These are phyloP conservation scores for Xanthorhoe spadicearia DNA, from an alignment of 2,888 invertebrate species.

Conservation along the genomic window DNA sequence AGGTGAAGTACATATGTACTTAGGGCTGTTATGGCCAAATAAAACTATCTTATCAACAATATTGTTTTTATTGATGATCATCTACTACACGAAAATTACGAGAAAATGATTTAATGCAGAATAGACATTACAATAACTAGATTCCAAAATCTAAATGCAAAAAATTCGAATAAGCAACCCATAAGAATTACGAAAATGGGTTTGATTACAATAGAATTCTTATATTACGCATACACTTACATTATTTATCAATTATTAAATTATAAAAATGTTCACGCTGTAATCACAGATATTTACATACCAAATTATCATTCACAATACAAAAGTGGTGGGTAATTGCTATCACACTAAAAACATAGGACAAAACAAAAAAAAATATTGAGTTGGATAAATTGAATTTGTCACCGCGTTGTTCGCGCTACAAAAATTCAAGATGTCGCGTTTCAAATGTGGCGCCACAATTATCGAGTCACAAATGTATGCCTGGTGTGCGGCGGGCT, in stretches of 20 bases:
- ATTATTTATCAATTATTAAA: slow-evolving; percentile 3
- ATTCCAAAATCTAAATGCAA: slow-evolving; percentile 24
- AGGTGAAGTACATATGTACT: too few relatives aligned
- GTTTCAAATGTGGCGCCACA: too few relatives aligned
- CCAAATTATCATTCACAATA: slow-evolving; percentile 35
- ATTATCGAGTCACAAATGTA: too few relatives aligned
- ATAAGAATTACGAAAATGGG: background rate
- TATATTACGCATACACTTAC: background rate
- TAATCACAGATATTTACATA: slow-evolving; percentile 46
- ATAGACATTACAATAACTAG: slow-evolving; percentile 16
- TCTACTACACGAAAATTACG: slow-evolving; percentile 10
- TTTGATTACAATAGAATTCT: background rate
- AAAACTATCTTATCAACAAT: slow-evolving; percentile 14
- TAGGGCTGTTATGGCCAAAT: too few relatives aligned
- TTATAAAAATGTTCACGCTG: slow-evolving; percentile 29
- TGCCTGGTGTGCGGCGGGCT: too few relatives aligned
- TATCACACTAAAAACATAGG: slow-evolving; percentile 31
- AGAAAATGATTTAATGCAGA: slow-evolving; percentile 19
- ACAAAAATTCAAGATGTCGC: too few relatives aligned
- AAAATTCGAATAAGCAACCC: slow-evolving; percentile 13
- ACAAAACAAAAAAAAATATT: slow-evolving; percentile 12
- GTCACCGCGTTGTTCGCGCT: too few relatives aligned
- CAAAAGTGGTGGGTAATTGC: slow-evolving; percentile 41
- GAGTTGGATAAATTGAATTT: slow-evolving; percentile 11
- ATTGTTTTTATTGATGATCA: slow-evolving; percentile 14